Conservation (phyloP, 92 coral and sea anemone genomes). For the Porites lobata region DNA sequence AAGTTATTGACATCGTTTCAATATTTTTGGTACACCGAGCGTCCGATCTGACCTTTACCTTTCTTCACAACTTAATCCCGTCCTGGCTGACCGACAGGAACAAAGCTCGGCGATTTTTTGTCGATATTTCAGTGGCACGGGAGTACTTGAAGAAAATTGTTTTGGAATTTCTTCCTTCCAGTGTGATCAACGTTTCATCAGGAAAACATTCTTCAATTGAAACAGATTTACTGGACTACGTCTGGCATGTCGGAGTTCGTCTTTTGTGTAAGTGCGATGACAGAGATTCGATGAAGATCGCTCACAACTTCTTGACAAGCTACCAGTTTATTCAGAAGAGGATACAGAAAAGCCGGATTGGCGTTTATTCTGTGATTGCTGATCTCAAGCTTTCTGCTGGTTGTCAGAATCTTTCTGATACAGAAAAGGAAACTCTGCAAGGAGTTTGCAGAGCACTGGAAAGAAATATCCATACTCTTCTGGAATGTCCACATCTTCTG, state of each 20-base stretch:
- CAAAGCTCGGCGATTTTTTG: background rate
- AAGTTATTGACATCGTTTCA: constrained; percentile 19
- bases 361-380: background rate
- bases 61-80: constrained; percentile 28
- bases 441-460: background rate
- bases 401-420: background rate
- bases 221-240: background rate
- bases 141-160: constrained; percentile 25
- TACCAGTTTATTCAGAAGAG: constrained; percentile 28
- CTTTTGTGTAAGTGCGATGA: background rate
- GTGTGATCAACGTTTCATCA: background rate
- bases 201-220: background rate
- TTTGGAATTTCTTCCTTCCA: background rate
- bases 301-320: constrained; percentile 36
- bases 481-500: constrained; percentile 18
- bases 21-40: background rate
- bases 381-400: constrained; percentile 13
- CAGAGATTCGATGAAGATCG: background rate
- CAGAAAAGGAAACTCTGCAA: background rate
- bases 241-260: background rate
- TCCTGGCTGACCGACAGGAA: constrained; percentile 10
- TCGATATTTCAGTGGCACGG: constrained; percentile 24
- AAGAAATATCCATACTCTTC: background rate
- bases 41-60: constrained; percentile 9
- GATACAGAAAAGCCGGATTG: background rate